These are phyloP conservation scores for Morelia viridis DNA, from an alignment of 2,797 vertebrate genomes.

Conservation along the genomic window DNA sequence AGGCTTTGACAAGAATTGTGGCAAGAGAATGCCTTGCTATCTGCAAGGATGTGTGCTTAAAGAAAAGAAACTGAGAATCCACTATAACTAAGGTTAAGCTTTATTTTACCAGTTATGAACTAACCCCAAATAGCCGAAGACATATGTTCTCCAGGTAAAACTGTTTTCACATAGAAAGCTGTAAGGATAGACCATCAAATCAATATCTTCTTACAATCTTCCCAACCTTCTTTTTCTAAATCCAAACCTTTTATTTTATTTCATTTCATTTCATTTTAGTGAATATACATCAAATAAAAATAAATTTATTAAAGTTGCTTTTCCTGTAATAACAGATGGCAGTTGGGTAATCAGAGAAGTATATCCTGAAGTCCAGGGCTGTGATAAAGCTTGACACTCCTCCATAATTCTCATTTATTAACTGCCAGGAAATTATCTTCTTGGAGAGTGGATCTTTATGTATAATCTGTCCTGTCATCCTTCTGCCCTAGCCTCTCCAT, in stretches of 20 bases:
- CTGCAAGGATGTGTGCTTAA: constrained; percentile 33
- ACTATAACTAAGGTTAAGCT: constrained; percentile 42
- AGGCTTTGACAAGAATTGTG: constrained; percentile 45
- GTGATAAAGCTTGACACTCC: constrained; percentile 53
- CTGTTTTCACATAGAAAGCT: constrained; percentile 47
- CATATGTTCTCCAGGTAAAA: constrained; percentile 48
- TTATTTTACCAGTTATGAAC: constrained; percentile 52
- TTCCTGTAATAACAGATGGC: constrained; percentile 42
- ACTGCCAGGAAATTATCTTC: constrained; percentile 41
- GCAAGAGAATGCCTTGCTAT: constrained; percentile 37
- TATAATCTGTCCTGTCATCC: not conserved
- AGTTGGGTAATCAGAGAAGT: constrained; percentile 58
- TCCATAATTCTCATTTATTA: constrained; percentile 45
- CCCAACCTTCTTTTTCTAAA: constrained; percentile 17
- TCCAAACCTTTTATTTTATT: not conserved
- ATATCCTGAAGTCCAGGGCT: constrained; percentile 52
- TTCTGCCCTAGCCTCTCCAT: constrained; percentile 48
- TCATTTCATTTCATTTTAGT: not conserved
- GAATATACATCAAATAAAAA: not conserved
- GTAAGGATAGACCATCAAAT: constrained; percentile 54
- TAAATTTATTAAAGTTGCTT: not conserved
- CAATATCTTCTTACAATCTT: constrained; percentile 57
- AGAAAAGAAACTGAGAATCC: constrained; percentile 39
- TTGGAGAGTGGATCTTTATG: constrained; percentile 8
- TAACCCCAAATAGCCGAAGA: constrained; percentile 30